Evolutionary conservation across 2,888 invertebrate genomes (phyloP), one percentile per base, ranked within the genome.

Genomic region (Melanotus villosus): DNA sequence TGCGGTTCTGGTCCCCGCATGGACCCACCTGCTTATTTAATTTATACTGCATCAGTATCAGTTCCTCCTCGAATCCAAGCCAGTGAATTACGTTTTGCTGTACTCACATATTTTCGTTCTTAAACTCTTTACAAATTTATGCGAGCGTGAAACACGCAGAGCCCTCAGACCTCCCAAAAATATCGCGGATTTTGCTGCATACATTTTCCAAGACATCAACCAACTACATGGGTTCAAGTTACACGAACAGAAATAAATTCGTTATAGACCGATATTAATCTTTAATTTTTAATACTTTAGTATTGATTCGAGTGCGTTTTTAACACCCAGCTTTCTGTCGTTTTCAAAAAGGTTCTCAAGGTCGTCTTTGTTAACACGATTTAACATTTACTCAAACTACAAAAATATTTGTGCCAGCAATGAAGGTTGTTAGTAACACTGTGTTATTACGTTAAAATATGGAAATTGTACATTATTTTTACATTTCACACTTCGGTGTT

Each of bases 121-220:
- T 56, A 59, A 58, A 47, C 64, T 70, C 63, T 65, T 56, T 72
- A 71, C 71, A 71, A 68, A 68, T 71, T 70, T 68, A 73, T 70
- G 72, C 72, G 68, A 70, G 65, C 72, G 65, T 68, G 65, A 69
- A 63, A 63, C 57, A 68, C 66, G 69, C 66, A 57, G 65, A 69
- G 54, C 59, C 54, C 57, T 60, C 16, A 52, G 70, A 70, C 66
- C 71, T 58, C 70, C 71, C 71, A 62, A 70, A 69, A 70, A 66
- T 66, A 65, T 60, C 47, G 66, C 54, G 43, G 65, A 68, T 65
- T 65, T 69, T 59, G 52, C 54, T 64, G 58, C 68, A 66, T 64
- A 68, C 70, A 64, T 70, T 66, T 66, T 63, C 30, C 54, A 45
- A 67, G 57, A 58, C 68, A 63, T 68, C 63, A 58, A 30, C 67